A percentile compares a stretch with the other conserved stretches of the same genome.
Conservation (phyloP, 92 coral and sea anemone species). For the Paragorgia papillata region DNA sequence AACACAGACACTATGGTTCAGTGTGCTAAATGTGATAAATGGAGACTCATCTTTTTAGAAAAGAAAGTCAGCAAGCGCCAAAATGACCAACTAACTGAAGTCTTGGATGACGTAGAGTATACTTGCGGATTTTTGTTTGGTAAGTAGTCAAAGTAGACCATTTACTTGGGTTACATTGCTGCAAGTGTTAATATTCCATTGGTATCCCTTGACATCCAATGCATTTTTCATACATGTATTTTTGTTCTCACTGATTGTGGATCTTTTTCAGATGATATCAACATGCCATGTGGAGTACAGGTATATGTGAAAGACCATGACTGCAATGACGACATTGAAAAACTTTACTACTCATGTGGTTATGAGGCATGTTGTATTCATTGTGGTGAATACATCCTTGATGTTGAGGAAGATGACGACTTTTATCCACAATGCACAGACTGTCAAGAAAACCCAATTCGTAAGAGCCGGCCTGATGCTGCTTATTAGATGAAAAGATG, state of each 20-base stretch:
- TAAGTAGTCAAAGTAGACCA: constrained; percentile 15
- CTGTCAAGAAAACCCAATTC: constrained; percentile 9
- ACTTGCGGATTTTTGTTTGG: constrained; percentile 27
- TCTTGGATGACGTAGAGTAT: constrained; percentile 46
- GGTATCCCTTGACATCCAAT: no score
- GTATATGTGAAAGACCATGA: constrained; percentile 32
- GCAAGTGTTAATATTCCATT: constrained; percentile 18
- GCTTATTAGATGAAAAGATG: no score
- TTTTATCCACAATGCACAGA: constrained; percentile 1
- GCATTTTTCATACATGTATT: constrained; percentile 5
- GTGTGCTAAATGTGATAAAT: constrained; percentile 48
- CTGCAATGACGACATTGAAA: constrained; percentile 26
- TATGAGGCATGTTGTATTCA: constrained; percentile 29
- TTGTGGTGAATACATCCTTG: constrained; percentile 12
- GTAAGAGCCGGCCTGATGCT: no score
- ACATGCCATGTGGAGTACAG: constrained; percentile 15
- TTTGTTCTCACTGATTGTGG: constrained; percentile 8
- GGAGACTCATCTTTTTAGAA: constrained; percentile 51
- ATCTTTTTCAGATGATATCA: constrained; percentile 16
- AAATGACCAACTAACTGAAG: constrained; percentile 32
- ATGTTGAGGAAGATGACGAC: constrained; percentile 14
- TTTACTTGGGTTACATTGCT: constrained; percentile 23
- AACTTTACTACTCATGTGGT: constrained; percentile 9
- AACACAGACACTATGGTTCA: constrained; percentile 48
- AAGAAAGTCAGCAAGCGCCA: constrained; percentile 50